Evolutionary conservation across 2,797 vertebrate species (phyloP).

Genomic region (Platyrinchus mystaceus): DNA sequence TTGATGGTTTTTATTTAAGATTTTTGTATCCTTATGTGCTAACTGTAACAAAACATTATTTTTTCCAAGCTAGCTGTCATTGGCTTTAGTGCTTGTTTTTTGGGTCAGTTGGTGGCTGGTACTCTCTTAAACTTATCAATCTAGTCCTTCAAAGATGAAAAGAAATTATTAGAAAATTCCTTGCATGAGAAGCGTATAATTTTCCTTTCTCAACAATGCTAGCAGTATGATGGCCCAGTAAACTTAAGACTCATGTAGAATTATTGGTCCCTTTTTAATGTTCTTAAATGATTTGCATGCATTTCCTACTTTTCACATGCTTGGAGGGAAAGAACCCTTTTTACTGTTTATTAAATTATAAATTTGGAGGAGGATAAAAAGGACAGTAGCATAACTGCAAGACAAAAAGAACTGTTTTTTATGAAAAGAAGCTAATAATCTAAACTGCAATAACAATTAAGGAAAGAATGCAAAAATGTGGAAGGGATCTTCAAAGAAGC

Average conservation of each 20-base stretch:
- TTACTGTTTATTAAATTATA: neutral
- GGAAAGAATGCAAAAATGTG: neutral
- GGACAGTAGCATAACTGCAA: neutral
- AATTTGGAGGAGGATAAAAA: neutral
- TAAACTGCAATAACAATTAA: neutral
- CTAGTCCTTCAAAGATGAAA: neutral
- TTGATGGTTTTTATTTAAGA: neutral
- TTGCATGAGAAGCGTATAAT: neutral
- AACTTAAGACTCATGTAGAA: neutral
- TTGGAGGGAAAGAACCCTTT: neutral
- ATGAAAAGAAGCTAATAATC: neutral
- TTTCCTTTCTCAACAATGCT: neutral
- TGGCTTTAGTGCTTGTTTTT: neutral
- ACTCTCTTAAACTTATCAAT: neutral
- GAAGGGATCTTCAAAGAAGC: neutral
- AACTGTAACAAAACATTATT: neutral
- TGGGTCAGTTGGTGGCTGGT: neutral
- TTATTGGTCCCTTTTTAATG: neutral
- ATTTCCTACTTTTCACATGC: neutral
- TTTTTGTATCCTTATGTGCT: neutral
- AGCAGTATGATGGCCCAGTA: neutral
- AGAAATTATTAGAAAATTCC: neutral
- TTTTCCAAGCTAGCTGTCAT: neutral
- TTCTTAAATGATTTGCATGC: neutral
- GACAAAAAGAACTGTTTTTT: neutral